phyloP scores from a whole-genome alignment of 2,888 invertebrate species.

The Ommatoiulus sabulosus region DNA sequence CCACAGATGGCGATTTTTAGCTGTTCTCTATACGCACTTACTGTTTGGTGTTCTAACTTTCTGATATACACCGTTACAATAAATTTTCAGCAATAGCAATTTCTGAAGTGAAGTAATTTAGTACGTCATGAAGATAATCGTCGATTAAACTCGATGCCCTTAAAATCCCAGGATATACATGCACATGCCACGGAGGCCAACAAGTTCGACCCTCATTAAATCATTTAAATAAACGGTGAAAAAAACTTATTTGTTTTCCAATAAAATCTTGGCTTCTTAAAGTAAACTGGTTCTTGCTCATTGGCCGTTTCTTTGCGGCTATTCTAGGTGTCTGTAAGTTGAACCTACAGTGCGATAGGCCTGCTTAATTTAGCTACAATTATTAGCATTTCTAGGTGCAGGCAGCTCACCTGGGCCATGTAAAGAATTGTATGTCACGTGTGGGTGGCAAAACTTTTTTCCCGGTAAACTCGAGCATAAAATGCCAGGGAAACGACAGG shows the following conservation, averaged over 20 bases:
- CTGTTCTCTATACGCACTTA: too few relatives aligned
- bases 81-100: too few relatives aligned
- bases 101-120: too few relatives aligned
- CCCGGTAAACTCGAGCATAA: background rate
- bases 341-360: background rate
- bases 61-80: too few relatives aligned
- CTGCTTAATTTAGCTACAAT: background rate
- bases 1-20: too few relatives aligned
- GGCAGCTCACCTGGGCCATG: background rate
- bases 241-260: background rate
- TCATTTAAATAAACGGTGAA: background rate
- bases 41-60: too few relatives aligned
- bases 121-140: too few relatives aligned
- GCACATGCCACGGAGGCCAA: background rate
- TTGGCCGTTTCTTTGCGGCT: background rate
- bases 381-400: constrained; percentile 32
- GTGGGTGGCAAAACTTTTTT: background rate
- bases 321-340: background rate
- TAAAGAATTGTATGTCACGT: background rate
- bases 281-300: background rate
- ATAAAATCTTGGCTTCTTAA: background rate
- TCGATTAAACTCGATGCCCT: background rate
- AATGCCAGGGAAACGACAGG: background rate
- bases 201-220: background rate
- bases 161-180: background rate